These are phyloP conservation scores for Myotis yumanensis DNA, from an alignment of 2,113 vertebrate genomes.

Conservation along the genomic window DNA sequence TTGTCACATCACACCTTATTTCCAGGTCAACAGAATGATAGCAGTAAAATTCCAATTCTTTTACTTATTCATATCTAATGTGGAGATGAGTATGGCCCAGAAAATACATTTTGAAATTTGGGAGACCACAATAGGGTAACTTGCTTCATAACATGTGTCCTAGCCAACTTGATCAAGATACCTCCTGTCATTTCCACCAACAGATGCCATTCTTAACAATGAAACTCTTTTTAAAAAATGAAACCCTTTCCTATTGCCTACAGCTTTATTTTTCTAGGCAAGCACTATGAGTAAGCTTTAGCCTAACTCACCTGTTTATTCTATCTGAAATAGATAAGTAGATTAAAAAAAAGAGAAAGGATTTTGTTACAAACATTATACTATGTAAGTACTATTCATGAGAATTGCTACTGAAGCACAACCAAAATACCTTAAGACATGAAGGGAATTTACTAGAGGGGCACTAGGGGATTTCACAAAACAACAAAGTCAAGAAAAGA, in stretches of 20 bases:
- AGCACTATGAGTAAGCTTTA: neutral
- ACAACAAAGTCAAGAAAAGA: neutral
- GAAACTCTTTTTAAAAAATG: neutral
- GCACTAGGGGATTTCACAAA: neutral
- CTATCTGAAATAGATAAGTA: neutral
- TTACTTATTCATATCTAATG: neutral
- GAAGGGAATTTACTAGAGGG: neutral
- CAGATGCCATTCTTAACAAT: neutral
- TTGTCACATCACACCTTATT: slow-evolving; percentile 64
- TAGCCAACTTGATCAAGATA: neutral
- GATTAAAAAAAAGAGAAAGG: neutral
- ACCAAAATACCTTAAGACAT: neutral
- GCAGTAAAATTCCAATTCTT: slow-evolving; percentile 28
- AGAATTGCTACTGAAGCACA: neutral
- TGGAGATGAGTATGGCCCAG: neutral
- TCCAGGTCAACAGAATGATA: slow-evolving; percentile 59
- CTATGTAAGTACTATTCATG: neutral
- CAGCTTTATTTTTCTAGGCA: neutral
- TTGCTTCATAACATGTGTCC: neutral
- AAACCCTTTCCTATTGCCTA: neutral
- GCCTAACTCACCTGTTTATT: neutral
- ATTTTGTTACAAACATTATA: neutral
- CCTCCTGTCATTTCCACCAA: neutral
- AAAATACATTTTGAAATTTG: slow-evolving; percentile 9
- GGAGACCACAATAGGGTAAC: neutral